A percentile compares a stretch with the other conserved stretches of the same genome.
Conservation (phyloP, 2,797 vertebrate genomes). For the Micromesistius poutassou region DNA sequence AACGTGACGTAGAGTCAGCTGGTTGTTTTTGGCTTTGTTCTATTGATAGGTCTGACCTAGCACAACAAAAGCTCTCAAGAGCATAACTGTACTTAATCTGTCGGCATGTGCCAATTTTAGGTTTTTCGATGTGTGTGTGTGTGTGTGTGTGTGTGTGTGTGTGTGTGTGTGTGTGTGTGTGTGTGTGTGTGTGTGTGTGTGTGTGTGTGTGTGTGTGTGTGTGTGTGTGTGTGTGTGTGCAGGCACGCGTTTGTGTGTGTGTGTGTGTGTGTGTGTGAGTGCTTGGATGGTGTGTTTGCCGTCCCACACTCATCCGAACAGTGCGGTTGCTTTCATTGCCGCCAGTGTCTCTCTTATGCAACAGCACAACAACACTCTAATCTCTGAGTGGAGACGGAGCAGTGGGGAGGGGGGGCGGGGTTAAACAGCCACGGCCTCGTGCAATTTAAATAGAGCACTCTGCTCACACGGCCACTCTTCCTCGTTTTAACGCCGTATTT, state of each 20-base stretch:
- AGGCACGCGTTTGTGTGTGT: neutral
- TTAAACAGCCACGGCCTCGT: neutral
- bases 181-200: neutral
- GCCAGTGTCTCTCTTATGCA: neutral
- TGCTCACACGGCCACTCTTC: neutral
- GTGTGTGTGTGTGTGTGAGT: constrained; percentile 5
- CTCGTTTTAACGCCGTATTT: neutral
- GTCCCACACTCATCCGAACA: neutral
- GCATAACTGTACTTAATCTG: neutral
- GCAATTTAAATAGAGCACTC: neutral
- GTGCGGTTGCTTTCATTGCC: neutral
- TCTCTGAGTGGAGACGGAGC: constrained; percentile 1
- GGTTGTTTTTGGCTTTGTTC: neutral
- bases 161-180: neutral
- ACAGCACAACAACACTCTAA: neutral
- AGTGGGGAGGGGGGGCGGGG: neutral
- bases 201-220: constrained; percentile 13
- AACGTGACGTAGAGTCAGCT: neutral
- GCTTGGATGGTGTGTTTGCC: neutral
- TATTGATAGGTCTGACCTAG: neutral
- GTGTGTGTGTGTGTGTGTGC: neutral
- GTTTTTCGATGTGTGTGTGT: neutral
- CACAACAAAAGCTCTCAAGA: neutral
- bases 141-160: constrained; percentile 4
- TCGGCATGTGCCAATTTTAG: neutral